Base-by-base conservation (phyloP, 2,888 invertebrate genomes). In the Vanessa cardui region DNA sequence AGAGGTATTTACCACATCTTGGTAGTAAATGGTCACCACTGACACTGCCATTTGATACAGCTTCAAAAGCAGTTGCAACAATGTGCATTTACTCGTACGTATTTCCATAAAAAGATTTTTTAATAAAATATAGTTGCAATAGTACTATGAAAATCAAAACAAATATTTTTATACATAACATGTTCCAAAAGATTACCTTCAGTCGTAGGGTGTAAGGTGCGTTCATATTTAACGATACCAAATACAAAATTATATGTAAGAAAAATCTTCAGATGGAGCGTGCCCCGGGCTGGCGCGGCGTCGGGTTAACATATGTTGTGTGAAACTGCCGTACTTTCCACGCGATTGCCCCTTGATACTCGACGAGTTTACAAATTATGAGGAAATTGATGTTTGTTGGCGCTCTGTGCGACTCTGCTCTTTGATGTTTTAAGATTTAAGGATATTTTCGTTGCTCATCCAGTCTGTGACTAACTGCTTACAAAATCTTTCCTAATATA, bases 171-270 rank as follows among this genome's bases (percentile, higher is more conserved):
- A 12, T 12, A 12, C 4, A 12, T 39, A 9, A 9, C 9, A 39
- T 9, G 9, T 39, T 39, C 4, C 12, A 12, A 39, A 2, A 12
- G 12, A 4, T 39, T 12, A 39, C 12, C 9, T 39, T 39, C 12
- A 9, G 39, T 15, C 71, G 73, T 66, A 18, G 15, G 8, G 9
- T 62, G 12, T 68, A 68, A 73, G 58, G 6, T 5, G 15, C 45
- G n/a, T 50, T 68, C 31, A 61, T 58, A 66, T 64, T 67, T 66
- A 58, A 68, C 66, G 64, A 65, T 21, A 67, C 63, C 67, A 64
- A 75, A 69, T 69, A 73, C 69, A 73, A 69, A 69, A 72, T 72
- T 84, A 65, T 59, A 67, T 62, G 60, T 54, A 58, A 47, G 58
- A 62, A 70, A 67, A 63, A 59, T 63, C 18, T 31, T 50, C 16